Conservation (phyloP, 2,888 invertebrate genomes). For the Eupithecia subfuscata region DNA sequence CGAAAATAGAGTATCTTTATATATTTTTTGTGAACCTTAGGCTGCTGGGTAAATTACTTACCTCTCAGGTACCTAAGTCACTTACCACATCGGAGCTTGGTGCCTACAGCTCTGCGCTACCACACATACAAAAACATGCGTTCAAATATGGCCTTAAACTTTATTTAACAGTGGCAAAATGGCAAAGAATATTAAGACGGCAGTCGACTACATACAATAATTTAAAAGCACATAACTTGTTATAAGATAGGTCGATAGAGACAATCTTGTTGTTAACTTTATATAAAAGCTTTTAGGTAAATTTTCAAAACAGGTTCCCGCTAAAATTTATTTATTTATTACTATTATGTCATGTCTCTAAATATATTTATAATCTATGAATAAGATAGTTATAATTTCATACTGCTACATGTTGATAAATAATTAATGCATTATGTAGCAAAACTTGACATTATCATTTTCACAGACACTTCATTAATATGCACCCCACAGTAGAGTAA, state of each 20-base stretch:
- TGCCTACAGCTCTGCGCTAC: too few species aligned
- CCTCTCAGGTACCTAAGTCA: too few species aligned
- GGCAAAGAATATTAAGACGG: neutral
- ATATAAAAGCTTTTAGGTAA: neutral
- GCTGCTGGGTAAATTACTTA: too few species aligned
- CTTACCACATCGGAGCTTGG: too few species aligned
- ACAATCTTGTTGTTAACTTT: neutral
- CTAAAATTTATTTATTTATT: neutral
- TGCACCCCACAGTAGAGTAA: conserved; percentile 27
- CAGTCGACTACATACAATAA: neutral
- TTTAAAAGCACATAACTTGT: neutral
- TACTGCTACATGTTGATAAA: neutral
- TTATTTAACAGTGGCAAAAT: too few species aligned
- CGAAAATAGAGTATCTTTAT: too few species aligned
- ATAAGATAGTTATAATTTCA: neutral
- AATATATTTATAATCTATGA: neutral
- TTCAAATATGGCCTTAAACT: too few species aligned
- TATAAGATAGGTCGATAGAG: neutral
- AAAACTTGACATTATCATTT: conserved; percentile 13
- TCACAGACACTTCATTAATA: conserved; percentile 28
- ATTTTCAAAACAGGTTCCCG: neutral
- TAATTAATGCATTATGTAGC: conserved; percentile 6
- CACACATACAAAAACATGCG: too few species aligned
- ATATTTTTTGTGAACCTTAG: neutral
- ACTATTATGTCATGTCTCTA: neutral